These are phyloP conservation scores for Chunga burmeisteri DNA, from an alignment of 2,113 vertebrate species.

Conservation along the genomic window DNA sequence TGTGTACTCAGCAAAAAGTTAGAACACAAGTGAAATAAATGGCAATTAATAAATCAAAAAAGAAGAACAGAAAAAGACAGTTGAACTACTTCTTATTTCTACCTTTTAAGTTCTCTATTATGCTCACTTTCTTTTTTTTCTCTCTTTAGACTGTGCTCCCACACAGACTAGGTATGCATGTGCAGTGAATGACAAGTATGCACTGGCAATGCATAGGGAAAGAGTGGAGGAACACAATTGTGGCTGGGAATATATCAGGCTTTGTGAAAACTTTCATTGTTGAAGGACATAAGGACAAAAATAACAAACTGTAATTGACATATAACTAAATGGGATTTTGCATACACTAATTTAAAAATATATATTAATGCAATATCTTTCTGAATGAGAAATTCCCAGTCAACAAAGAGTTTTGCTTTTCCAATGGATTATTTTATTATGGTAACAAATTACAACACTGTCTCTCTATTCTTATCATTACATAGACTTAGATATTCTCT, in stretches of 20 bases:
- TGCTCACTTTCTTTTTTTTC: neutral
- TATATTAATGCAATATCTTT: neutral
- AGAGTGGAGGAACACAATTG: neutral
- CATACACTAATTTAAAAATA: neutral
- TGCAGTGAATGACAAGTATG: neutral
- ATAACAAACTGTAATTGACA: neutral
- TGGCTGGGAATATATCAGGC: neutral
- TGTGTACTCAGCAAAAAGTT: neutral
- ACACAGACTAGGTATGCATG: fast-evolving
- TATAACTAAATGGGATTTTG: neutral
- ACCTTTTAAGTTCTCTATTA: neutral
- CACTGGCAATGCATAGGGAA: neutral
- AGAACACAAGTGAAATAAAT: neutral
- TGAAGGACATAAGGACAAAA: neutral
- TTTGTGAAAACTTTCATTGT: neutral
- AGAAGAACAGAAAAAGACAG: neutral
- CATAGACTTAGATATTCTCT: neutral
- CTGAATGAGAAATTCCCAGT: neutral
- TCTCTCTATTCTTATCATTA: neutral
- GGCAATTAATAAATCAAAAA: neutral
- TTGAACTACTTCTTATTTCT: neutral
- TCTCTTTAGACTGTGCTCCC: neutral
- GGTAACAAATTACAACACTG: neutral
- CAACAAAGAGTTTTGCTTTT: neutral
- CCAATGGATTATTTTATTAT: neutral